Base-by-base conservation (phyloP, 2,888 invertebrate species). In the Hetaerina titia region DNA sequence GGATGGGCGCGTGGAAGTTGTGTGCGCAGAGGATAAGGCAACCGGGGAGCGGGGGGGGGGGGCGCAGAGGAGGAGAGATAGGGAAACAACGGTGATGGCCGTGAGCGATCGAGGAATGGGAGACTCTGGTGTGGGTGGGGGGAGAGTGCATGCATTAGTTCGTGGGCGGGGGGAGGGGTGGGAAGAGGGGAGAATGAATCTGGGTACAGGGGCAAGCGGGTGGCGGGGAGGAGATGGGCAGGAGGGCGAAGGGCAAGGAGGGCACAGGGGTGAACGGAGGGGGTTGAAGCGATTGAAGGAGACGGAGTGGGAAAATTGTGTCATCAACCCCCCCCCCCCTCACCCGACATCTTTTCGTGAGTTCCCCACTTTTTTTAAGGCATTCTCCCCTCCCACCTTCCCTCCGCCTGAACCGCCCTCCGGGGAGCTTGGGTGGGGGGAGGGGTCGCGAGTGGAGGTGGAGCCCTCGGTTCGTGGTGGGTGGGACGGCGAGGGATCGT, bases 31-130 rank as follows among this genome's bases (percentile, higher is more conserved):
- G 92, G 92, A 69, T 69, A 64, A 69, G 69, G 69, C 64, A 64
- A 13, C 81, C 17, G 45, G 5, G 57, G 22, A n/a, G 58, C 7
- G 89, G 6, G 56, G 22, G 2, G 2, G n/a, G 89, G 89, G 31
- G 89, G 74, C 25, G 25, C 25, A 45, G 89, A 56, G 90, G n/a
- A 25, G 60, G 22, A 15, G 92, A 92, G 92, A 92, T 92, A 92
- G 92, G 92, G 92, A 92, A 92, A 92, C 92, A 74, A 74, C 92
- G 69, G 69, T 64, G 92, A 64, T 92, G 92, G 69, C 74, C 69
- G 92, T 57, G 92, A 64, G 92, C 69, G 69, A 74, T 92, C 56
- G 89, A 58, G 81, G 81, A 81, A 31, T 31, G 81, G 81, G 81
- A 81, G 81, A 15, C 81, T 31, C 25, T 81, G 31, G 81, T 0